Base-by-base conservation (phyloP, 2,113 vertebrate genomes). In the Fregata magnificens region DNA sequence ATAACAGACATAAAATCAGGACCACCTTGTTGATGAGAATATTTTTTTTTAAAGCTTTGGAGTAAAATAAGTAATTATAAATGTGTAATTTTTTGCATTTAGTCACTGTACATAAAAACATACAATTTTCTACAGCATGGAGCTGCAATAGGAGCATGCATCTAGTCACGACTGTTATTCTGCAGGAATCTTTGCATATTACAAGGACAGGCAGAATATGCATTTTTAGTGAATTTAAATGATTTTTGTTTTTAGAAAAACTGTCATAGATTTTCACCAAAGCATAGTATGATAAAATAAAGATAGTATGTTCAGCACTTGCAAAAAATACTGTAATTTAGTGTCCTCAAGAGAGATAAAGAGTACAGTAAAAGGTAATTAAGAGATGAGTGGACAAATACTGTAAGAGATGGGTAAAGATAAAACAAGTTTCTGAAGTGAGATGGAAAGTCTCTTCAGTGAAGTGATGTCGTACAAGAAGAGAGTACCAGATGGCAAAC, bases 401-500 rank as follows among this genome's bases (percentile, higher is more conserved):
- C 69, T 15, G 70, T 6, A 40, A 53, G 93, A 55, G 73, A 22
- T 3, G 73, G 81, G 87, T 47, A 22, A 14, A 69, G 94, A 91
- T 59, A 7, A 63, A 92, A 13, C 21, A 86, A 97, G 91, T 92
- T 95, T 91, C 69, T 93, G 72, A 65, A 97, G 97, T 6, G 85
- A 32, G 4, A 52, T 3, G 88, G 88, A 84, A 97, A 97, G 91
- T 96, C 92, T 97, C 93, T n/a, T 78, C 50, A 88, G 88, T 5
- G n/a, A 88, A 96, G 95, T 4, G 90, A 63, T 59, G 92, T 71
- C 36, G 76, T 14, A 49, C 52, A 81, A 92, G 95, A 82, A 86
- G 80, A 63, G 94, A 84, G 92, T 14, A 95, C 44, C 97, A 97
- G 95, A 96, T 97, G 96, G 96, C 96, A 94, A 95, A 89, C 95